A percentile compares a stretch with the other conserved stretches of the same genome.
These are phyloP conservation scores for Carollia perspicillata DNA, from an alignment of 2,113 vertebrate species.

Conservation along the genomic window DNA sequence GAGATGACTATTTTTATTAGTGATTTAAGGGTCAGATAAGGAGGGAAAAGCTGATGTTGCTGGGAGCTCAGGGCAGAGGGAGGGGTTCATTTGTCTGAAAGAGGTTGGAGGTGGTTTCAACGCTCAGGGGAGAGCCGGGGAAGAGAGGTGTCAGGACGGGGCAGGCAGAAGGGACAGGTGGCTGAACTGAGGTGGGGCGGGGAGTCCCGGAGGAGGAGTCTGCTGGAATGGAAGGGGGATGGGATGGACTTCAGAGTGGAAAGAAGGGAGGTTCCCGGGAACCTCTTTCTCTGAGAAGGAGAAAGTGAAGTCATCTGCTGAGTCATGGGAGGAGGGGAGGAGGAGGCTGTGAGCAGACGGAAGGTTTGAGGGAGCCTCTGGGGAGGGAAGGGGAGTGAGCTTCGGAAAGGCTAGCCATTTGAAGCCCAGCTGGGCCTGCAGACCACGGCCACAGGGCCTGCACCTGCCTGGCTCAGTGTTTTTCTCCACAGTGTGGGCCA, in stretches of 20 bases:
- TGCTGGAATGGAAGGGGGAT: background rate
- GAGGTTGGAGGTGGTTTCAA: background rate
- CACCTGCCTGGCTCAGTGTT: background rate
- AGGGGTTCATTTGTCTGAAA: background rate
- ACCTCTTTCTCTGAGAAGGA: conserved; percentile 9
- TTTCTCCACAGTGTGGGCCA: background rate
- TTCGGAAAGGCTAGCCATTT: background rate
- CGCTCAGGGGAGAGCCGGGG: background rate
- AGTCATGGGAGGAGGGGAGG: conserved; percentile 65
- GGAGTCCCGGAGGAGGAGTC: background rate
- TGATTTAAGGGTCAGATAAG: background rate
- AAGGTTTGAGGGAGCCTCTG: background rate
- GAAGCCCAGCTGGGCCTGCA: background rate
- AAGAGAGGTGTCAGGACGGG: background rate
- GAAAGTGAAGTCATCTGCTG: conserved; percentile 65
- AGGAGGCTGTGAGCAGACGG: conserved; percentile 13
- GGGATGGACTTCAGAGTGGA: background rate
- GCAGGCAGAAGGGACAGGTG: background rate
- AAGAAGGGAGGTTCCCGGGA: conserved; percentile 14
- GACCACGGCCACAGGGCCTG: fast-evolving
- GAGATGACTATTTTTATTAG: background rate
- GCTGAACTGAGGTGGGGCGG: background rate
- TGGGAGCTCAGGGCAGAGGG: background rate
- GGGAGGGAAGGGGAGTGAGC: background rate
- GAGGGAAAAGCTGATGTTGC: background rate